These are phyloP conservation scores for Ornithoptera priamus DNA, from an alignment of 2,888 invertebrate genomes.

Conservation along the genomic window DNA sequence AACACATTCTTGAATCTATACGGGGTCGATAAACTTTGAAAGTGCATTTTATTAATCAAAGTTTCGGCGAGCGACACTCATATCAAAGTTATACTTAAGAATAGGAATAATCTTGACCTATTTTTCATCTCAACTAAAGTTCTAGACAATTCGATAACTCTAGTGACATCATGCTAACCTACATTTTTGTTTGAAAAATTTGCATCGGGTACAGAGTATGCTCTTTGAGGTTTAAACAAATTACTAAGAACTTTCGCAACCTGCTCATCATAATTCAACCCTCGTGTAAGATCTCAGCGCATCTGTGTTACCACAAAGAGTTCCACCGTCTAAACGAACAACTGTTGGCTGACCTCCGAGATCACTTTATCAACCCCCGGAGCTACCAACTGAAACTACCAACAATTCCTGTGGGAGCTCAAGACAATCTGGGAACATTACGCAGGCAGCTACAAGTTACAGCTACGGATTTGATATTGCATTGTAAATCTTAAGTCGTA, in stretches of 20 bases:
- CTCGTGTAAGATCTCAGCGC: not conserved
- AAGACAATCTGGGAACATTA: not conserved
- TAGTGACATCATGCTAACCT: too few relatives aligned
- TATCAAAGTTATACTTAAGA: too few relatives aligned
- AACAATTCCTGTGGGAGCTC: not conserved
- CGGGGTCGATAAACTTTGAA: too few relatives aligned
- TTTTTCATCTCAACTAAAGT: too few relatives aligned
- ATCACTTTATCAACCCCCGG: not conserved
- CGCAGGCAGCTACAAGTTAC: not conserved
- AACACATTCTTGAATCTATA: too few relatives aligned
- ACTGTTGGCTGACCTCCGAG: not conserved
- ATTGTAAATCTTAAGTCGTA: conserved; percentile 4
- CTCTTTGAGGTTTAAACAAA: too few relatives aligned
- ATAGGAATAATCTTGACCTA: too few relatives aligned
- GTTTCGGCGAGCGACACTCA: too few relatives aligned
- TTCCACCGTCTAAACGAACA: not conserved
- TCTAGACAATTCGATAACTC: too few relatives aligned
- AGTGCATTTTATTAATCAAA: too few relatives aligned
- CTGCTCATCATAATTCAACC: not conserved
- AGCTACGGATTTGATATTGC: not conserved
- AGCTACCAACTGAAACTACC: not conserved
- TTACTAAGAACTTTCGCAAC: not conserved
- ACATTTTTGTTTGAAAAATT: too few relatives aligned
- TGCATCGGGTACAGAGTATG: too few relatives aligned
- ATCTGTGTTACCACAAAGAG: conserved; percentile 3